Evolutionary conservation across 2,888 invertebrate species (phyloP).

Genomic region (Acrobasis suavella): DNA sequence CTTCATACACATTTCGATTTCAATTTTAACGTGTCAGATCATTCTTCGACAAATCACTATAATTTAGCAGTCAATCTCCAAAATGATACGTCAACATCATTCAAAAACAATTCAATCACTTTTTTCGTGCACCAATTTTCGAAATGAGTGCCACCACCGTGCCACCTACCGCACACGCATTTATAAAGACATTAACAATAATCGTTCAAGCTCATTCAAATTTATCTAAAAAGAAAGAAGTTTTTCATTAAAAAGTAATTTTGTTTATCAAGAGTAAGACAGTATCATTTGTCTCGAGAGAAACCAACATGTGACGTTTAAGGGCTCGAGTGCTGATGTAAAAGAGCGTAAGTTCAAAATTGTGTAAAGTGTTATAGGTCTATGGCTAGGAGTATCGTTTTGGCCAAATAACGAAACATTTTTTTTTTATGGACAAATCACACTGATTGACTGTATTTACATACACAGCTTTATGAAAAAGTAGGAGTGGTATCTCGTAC

Average conservation of each 20-base stretch:
- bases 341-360: neutral
- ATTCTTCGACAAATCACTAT: neutral
- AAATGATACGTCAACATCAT: constrained; percentile 15
- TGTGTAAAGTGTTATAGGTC: neutral
- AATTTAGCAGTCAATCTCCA: neutral
- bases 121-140: constrained; percentile 15
- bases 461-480: too few relatives aligned
- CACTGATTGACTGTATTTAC: too few relatives aligned
- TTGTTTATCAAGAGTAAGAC: constrained; percentile 43
- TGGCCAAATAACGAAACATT: too few relatives aligned
- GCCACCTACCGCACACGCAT: constrained; percentile 26
- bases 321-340: neutral
- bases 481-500: too few relatives aligned
- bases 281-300: constrained; percentile 49
- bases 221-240: constrained; percentile 28
- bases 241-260: constrained; percentile 54
- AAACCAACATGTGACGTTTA: neutral
- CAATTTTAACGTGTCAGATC: neutral
- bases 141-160: constrained; percentile 7
- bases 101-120: constrained; percentile 9
- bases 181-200: constrained; percentile 37
- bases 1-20: neutral
- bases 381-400: too few relatives aligned
- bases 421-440: too few relatives aligned
- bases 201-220: constrained; percentile 24